Conservation (phyloP, 2,797 vertebrate species). For the Anomalospiza imberbis region DNA sequence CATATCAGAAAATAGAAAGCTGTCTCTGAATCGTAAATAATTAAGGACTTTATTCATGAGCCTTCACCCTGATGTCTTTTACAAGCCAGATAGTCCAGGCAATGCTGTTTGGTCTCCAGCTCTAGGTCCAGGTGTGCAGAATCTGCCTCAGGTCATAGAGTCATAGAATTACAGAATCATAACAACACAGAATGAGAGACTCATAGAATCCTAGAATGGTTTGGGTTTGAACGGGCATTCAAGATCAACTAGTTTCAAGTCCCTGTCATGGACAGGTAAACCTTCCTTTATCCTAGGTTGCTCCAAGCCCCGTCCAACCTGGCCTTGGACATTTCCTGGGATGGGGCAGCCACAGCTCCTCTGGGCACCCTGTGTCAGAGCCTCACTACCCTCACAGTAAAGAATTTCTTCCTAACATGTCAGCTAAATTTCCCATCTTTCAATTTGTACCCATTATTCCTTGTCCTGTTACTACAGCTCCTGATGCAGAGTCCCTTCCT, state of each 20-base stretch:
- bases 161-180: background rate
- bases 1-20: background rate
- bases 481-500: background rate
- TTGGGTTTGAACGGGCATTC: background rate
- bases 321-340: background rate
- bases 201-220: background rate
- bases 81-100: background rate
- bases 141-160: background rate
- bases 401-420: background rate
- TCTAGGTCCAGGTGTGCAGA: background rate
- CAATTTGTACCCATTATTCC: background rate
- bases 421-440: background rate
- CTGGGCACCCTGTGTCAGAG: background rate
- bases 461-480: background rate
- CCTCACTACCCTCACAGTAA: background rate
- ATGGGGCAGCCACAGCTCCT: background rate
- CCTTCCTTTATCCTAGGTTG: background rate
- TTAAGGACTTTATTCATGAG: background rate
- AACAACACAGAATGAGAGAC: background rate
- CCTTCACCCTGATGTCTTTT: background rate
- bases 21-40: background rate
- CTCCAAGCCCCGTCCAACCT: background rate
- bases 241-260: background rate
- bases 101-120: background rate
- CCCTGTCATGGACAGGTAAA: fast-evolving